Base-by-base conservation (phyloP, 2,113 vertebrate species). In the Stegostoma tigrinum region DNA sequence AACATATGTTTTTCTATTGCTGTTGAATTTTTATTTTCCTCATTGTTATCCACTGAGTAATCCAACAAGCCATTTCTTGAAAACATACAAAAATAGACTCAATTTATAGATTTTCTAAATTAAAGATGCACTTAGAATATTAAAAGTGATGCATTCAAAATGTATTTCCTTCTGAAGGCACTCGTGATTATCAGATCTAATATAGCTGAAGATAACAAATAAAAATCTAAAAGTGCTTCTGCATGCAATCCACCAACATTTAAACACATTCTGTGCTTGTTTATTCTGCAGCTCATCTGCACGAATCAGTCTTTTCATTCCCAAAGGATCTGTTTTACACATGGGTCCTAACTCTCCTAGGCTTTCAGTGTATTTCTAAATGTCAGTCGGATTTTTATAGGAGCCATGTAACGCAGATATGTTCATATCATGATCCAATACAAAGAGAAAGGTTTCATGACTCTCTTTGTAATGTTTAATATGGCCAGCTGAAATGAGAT, bases 321-420 rank as follows among this genome's bases (percentile, higher is more conserved):
- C 34, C 61, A 93, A 19, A 66, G 34, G 61, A 66, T 90, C 87
- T 66, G 55, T 38, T 91, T 21, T 66, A 34, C 61, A 34, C 48
- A 61, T 52, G 55, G 30, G 24, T 34, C 52, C 0, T 61, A 55
- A 93, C 17, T 93, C 89, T 55, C 89, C 55, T 38, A 93, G 61
- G 89, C 17, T 38, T 91, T 91, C 55, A 91, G n/a, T n/a, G 66
- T 93, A n/a, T 93, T 66, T 90, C n/a, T 23, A 93, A 66, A 66
- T 93, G 34, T 93, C 89, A 91, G 64, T 8, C 15, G 23, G n/a
- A 17, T 4, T 27, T 87, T 27, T 23, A 52, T 61, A 19, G 55
- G 55, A 64, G 52, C 48, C 55, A 90, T 17, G 30, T 34, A 61
- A 90, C 64, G 61, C 15, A 64, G 52, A 55, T 52, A 90, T 34